Percentiles rank a stretch among this genome's conserved stretches.
phyloP scores from a whole-genome alignment of 2,888 invertebrate species.

The Tipula vernalis region DNA sequence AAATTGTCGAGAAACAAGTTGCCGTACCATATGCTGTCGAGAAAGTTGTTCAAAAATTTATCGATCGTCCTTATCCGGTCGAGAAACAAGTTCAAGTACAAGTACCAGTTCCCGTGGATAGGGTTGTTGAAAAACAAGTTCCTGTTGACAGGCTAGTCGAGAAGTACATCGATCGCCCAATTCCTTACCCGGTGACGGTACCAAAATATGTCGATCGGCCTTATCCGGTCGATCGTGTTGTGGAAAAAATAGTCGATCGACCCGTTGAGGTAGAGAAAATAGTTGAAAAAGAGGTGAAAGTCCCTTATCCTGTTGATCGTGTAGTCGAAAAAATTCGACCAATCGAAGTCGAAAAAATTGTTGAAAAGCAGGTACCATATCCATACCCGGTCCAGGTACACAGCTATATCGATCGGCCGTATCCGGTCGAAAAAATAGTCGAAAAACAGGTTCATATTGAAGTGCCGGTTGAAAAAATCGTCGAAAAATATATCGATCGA shows the following conservation, averaged over 20 bases:
- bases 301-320: conserved; percentile 36
- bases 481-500: conserved; percentile 30
- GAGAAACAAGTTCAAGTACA: conserved; percentile 28
- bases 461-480: conserved; percentile 37
- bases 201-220: conserved; percentile 37
- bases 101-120: conserved; percentile 29
- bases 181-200: conserved; percentile 37
- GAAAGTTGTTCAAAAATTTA: conserved; percentile 24
- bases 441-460: conserved; percentile 45
- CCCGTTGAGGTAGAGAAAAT: conserved; percentile 29
- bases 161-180: conserved; percentile 22
- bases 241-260: conserved; percentile 35
- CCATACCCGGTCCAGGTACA: conserved; percentile 26
- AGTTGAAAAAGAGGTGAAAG: conserved; percentile 45
- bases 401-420: conserved; percentile 37
- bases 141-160: conserved; percentile 27
- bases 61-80: conserved; percentile 35
- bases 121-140: conserved; percentile 18
- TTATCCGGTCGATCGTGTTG: conserved; percentile 41
- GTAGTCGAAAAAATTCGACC: conserved; percentile 33
- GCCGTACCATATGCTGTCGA: conserved; percentile 31
- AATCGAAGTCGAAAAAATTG: conserved; percentile 32
- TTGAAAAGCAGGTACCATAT: conserved; percentile 37
- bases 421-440: conserved; percentile 38
- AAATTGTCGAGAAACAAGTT: conserved; percentile 41